Percentiles rank a stretch among this genome's conserved stretches.
These are phyloP conservation scores for Hyaena hyaena DNA, from an alignment of 2,113 vertebrate species.

Conservation along the genomic window DNA sequence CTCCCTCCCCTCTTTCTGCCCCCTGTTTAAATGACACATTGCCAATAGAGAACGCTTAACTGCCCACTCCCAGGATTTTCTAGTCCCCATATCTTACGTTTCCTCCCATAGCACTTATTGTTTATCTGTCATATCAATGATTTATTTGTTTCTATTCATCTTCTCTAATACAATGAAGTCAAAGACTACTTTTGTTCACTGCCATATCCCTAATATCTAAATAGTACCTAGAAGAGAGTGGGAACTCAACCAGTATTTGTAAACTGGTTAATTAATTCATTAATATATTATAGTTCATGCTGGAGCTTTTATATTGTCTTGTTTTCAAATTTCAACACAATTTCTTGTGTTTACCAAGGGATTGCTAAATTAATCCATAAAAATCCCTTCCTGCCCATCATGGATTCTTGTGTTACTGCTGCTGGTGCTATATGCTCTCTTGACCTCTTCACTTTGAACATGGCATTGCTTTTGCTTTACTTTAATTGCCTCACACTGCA, in stretches of 20 bases:
- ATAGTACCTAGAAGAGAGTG: background rate
- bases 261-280: background rate
- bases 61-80: background rate
- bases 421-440: too few species aligned
- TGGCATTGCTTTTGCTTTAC: background rate
- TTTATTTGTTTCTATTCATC: background rate
- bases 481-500: background rate
- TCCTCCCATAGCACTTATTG: background rate
- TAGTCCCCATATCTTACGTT: background rate
- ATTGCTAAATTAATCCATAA: background rate
- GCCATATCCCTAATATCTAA: background rate
- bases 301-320: background rate
- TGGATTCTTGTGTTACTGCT: background rate
- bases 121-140: background rate
- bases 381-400: too few species aligned
- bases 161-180: background rate
- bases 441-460: background rate
- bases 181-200: background rate
- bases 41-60: background rate
- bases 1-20: too few species aligned
- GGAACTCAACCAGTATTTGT: background rate
- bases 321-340: background rate
- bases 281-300: background rate
- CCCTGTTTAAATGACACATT: background rate
- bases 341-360: background rate